These are phyloP conservation scores for Pyrochroa serraticornis DNA, from an alignment of 2,888 invertebrate genomes.

Conservation along the genomic window DNA sequence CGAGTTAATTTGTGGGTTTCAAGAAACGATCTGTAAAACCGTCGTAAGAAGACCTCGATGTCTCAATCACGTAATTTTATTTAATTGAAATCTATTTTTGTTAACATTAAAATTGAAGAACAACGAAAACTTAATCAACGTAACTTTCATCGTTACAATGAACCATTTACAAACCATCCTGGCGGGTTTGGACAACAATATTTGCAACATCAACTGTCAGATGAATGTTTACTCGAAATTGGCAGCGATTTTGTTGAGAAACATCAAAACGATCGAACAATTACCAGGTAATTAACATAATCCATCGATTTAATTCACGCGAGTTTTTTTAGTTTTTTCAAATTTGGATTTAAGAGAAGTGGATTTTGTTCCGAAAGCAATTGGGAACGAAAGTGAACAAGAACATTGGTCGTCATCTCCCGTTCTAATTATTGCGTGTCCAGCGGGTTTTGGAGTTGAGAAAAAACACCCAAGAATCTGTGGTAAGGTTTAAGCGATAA, in stretches of 20 bases:
- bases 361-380: slow-evolving; percentile 11
- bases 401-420: slow-evolving; percentile 40
- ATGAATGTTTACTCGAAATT: slow-evolving; percentile 50
- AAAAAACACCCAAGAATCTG: slow-evolving; percentile 50
- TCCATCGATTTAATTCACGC: background rate
- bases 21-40: slow-evolving; percentile 48
- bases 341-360: slow-evolving; percentile 20
- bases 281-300: slow-evolving; percentile 46
- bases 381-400: slow-evolving; percentile 23
- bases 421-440: slow-evolving; percentile 50
- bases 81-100: background rate
- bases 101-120: slow-evolving; percentile 35
- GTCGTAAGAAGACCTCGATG: slow-evolving; percentile 50
- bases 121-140: slow-evolving; percentile 43
- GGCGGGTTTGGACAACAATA: slow-evolving; percentile 39
- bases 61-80: slow-evolving; percentile 40
- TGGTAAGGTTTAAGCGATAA: slow-evolving; percentile 38
- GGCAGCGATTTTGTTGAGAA: slow-evolving; percentile 49
- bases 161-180: slow-evolving; percentile 45
- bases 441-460: slow-evolving; percentile 53
- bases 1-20: slow-evolving; percentile 49
- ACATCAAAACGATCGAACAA: slow-evolving; percentile 48
- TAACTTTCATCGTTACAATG: slow-evolving; percentile 48
- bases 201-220: slow-evolving; percentile 53
- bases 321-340: slow-evolving; percentile 35